These are phyloP conservation scores for Acanthaster planci DNA, from an alignment of 35 echinoderm and acorn worm species.

Conservation along the genomic window DNA sequence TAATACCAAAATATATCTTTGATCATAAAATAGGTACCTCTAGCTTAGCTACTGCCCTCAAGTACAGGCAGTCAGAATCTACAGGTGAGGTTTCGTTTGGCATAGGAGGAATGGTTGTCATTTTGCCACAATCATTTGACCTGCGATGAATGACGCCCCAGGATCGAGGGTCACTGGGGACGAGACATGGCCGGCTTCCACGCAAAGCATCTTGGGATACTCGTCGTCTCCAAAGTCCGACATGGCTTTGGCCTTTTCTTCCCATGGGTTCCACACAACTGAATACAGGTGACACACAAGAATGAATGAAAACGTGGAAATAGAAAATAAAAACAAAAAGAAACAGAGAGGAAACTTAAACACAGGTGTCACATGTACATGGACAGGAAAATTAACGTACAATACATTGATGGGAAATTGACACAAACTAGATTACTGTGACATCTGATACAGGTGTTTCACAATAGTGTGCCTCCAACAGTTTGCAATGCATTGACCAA, in stretches of 20 bases:
- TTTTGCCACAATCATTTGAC: slow-evolving; percentile 54
- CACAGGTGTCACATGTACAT: too few species aligned
- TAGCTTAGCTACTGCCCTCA: too few species aligned
- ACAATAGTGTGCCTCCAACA: too few species aligned
- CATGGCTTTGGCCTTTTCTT: slow-evolving; percentile 94
- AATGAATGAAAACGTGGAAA: not conserved
- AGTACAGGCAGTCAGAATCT: not conserved
- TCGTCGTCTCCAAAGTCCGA: slow-evolving; percentile 99
- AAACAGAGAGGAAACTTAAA: not conserved
- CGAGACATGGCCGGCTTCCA: slow-evolving; percentile 85
- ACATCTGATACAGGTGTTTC: too few species aligned
- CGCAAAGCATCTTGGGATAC: slow-evolving; percentile 92
- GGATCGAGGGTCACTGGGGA: slow-evolving; percentile 64
- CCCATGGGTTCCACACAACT: slow-evolving; percentile 99
- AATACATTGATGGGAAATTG: too few species aligned
- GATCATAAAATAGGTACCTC: too few species aligned
- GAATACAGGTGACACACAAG: not conserved
- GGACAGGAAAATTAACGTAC: too few species aligned
- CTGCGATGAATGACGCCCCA: slow-evolving; percentile 63
- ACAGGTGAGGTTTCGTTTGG: not conserved
- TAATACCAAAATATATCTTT: too few species aligned
- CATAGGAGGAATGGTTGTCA: not conserved
- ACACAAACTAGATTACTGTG: too few species aligned
- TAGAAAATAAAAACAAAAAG: not conserved
- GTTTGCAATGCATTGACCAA: too few species aligned